A percentile compares a stretch with the other conserved stretches of the same genome.
Evolutionary conservation across 1,140 invertebrate species (phyloP).

Genomic region (Ceratina australensis): DNA sequence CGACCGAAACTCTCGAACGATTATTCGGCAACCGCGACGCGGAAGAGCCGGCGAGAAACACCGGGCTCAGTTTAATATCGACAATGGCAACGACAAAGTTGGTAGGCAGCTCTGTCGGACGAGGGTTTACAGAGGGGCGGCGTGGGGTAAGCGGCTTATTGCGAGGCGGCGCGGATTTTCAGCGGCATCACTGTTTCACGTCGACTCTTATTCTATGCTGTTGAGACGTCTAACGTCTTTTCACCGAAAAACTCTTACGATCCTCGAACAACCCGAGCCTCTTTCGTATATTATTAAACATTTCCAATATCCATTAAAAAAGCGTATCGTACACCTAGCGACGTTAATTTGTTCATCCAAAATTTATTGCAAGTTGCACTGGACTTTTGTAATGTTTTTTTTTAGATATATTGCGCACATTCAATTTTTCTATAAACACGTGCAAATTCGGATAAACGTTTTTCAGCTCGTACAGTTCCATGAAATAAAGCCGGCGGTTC

Average conservation of each 20-base stretch:
- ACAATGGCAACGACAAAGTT: constrained; percentile 53
- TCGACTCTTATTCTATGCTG: constrained; percentile 50
- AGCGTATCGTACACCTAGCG: too few species aligned
- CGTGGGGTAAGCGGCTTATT: constrained; percentile 61
- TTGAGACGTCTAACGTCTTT: not conserved
- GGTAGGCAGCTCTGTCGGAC: not conserved
- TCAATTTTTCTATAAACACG: too few species aligned
- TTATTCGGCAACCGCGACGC: not conserved
- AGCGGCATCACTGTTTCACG: constrained; percentile 47
- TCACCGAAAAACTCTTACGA: constrained; percentile 2
- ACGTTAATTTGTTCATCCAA: not conserved
- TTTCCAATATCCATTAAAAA: too few species aligned
- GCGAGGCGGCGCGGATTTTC: constrained; percentile 54
- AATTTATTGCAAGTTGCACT: too few species aligned
- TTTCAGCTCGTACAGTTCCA: constrained; percentile 57
- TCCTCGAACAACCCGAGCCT: not conserved
- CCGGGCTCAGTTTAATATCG: constrained; percentile 57
- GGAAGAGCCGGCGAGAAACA: not conserved
- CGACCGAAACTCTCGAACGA: not conserved
- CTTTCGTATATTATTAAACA: not conserved
- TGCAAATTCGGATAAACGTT: not conserved
- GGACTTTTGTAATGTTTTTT: too few species aligned
- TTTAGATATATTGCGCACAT: too few species aligned
- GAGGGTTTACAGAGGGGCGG: constrained; percentile 27
- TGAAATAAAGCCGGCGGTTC: constrained; percentile 64